Percentiles rank a stretch among this genome's conserved stretches.
phyloP scores from a whole-genome alignment of 2,797 vertebrate species.

The Intellagama lesueurii region DNA sequence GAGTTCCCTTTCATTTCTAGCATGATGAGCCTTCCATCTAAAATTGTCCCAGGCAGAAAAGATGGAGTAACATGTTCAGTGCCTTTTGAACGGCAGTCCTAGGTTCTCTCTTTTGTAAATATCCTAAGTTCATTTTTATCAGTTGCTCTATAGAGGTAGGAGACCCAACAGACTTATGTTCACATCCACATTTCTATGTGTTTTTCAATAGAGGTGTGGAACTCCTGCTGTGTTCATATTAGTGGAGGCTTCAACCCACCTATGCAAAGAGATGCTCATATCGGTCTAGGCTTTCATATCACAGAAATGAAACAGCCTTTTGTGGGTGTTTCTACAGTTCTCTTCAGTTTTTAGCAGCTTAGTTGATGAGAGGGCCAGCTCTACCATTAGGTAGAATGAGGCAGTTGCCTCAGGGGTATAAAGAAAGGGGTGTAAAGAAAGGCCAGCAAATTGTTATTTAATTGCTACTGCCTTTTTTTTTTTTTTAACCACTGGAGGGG shows the following conservation, averaged over 20 bases:
- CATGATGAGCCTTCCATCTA: not conserved
- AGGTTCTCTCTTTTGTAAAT: not conserved
- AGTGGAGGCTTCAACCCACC: not conserved
- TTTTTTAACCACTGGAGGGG: not conserved
- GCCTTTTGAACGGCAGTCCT: not conserved
- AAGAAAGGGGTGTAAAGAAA: not conserved
- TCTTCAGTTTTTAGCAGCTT: not conserved
- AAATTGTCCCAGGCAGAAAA: not conserved
- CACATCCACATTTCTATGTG: not conserved
- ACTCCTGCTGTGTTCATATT: not conserved
- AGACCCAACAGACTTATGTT: not conserved
- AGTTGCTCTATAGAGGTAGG: not conserved
- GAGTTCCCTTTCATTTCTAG: not conserved
- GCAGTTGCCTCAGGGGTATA: not conserved
- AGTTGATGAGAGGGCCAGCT: not conserved
- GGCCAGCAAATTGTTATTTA: not conserved
- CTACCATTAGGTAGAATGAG: not conserved
- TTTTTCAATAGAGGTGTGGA: not conserved
- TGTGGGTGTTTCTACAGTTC: not conserved
- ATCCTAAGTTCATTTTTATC: not conserved
- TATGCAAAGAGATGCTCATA: not conserved
- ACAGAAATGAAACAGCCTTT: not conserved
- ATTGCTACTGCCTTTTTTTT: not conserved
- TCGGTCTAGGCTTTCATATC: not conserved
- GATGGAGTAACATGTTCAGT: not conserved